A percentile compares a stretch with the other conserved stretches of the same genome.
phyloP scores from a whole-genome alignment of 2,113 vertebrate genomes.

The Amazona guildingii region DNA sequence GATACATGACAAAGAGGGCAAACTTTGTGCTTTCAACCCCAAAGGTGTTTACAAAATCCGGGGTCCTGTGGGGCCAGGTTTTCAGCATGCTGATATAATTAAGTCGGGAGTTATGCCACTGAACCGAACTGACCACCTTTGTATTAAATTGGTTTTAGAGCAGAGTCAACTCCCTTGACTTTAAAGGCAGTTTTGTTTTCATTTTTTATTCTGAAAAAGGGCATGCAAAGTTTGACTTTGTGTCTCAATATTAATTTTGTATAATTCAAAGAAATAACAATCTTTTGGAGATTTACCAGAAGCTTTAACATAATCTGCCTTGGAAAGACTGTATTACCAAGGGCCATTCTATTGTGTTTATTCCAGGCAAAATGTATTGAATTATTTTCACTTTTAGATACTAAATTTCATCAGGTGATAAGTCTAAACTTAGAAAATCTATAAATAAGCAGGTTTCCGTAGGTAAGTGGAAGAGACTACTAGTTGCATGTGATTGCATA shows the following conservation, averaged over 20 bases:
- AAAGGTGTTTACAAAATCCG: not conserved
- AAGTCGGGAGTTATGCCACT: not conserved
- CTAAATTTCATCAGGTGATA: not conserved
- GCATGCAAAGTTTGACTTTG: not conserved
- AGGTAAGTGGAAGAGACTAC: not conserved
- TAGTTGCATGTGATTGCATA: not conserved
- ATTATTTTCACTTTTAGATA: not conserved
- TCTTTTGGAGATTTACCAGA: not conserved
- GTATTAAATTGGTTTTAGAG: not conserved
- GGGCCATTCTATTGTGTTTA: not conserved
- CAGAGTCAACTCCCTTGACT: not conserved
- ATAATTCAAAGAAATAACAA: not conserved
- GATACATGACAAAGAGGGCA: not conserved
- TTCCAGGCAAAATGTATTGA: not conserved
- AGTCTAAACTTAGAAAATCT: not conserved
- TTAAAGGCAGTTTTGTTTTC: not conserved
- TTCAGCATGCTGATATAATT: not conserved
- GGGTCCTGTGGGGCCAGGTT: not conserved
- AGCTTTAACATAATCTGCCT: not conserved
- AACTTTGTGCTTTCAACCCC: not conserved
- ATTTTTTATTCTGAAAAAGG: not conserved
- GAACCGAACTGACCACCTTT: not conserved
- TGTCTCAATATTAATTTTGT: not conserved
- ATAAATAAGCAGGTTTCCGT: not conserved
- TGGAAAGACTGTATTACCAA: not conserved